Evolutionary conservation across 2,888 invertebrate species (phyloP).

Genomic region (Mayetiola destructor): DNA sequence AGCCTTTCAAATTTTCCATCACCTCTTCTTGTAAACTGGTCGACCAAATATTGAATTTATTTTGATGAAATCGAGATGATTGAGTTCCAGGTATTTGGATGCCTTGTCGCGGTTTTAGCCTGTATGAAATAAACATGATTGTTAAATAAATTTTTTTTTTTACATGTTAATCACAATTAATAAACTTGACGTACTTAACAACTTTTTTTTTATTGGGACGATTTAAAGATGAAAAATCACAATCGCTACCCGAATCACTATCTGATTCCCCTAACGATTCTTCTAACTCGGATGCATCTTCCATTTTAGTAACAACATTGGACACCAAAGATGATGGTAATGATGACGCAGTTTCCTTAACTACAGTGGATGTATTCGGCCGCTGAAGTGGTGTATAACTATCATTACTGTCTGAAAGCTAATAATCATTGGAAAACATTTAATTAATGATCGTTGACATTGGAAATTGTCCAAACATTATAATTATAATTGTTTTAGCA

Average conservation of each 20-base stretch:
- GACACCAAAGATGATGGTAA: constrained; percentile 7
- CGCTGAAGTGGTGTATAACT: constrained; percentile 32
- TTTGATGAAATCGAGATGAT: background rate
- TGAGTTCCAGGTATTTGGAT: constrained; percentile 2
- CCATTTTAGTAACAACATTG: constrained; percentile 17
- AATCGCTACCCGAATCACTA: constrained; percentile 20
- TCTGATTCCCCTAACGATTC: constrained; percentile 25
- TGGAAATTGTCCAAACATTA: no score
- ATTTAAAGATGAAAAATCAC: background rate
- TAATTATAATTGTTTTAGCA: no score
- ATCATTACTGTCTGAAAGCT: constrained; percentile 31
- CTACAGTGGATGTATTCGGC: constrained; percentile 20
- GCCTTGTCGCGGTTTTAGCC: background rate
- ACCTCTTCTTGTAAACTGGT: constrained; percentile 61
- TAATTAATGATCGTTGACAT: background rate
- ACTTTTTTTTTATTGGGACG: constrained; percentile 22
- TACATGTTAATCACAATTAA: no score
- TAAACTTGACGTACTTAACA: background rate
- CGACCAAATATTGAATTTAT: constrained; percentile 67
- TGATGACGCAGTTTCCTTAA: background rate
- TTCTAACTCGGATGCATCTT: constrained; percentile 19
- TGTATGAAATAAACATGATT: background rate
- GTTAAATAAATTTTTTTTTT: no score
- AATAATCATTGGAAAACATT: background rate
- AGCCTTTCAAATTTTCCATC: constrained; percentile 60